Evolutionary conservation across 2,888 invertebrate species (phyloP).

Genomic region (Hirtodrosophila duncani): DNA sequence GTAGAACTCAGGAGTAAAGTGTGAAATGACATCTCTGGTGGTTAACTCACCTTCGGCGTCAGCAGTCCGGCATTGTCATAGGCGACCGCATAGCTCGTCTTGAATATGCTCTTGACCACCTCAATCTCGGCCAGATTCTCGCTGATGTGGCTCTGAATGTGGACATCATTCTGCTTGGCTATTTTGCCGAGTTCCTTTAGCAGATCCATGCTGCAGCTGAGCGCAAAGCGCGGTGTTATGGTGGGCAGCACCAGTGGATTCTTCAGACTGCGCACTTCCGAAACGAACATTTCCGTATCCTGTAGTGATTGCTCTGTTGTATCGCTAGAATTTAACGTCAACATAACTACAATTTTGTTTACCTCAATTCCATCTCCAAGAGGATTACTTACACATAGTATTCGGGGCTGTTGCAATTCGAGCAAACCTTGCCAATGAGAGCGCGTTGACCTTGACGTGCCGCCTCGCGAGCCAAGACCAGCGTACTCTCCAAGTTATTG

Average conservation of each 20-base stretch:
- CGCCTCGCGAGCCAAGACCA: slow-evolving; percentile 85
- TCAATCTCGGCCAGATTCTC: slow-evolving; percentile 88
- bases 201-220: slow-evolving; percentile 86
- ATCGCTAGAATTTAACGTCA: slow-evolving; percentile 84
- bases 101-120: slow-evolving; percentile 81
- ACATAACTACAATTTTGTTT: too few species aligned
- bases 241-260: slow-evolving; percentile 85
- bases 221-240: slow-evolving; percentile 91
- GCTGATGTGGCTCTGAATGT: slow-evolving; percentile 92
- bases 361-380: background rate
- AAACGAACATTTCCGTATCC: slow-evolving; percentile 83
- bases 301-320: slow-evolving; percentile 82
- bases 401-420: slow-evolving; percentile 75
- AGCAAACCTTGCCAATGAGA: slow-evolving; percentile 88
- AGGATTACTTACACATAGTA: slow-evolving; percentile 72
- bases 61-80: slow-evolving; percentile 87
- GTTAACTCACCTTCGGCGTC: slow-evolving; percentile 85
- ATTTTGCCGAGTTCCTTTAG: slow-evolving; percentile 84
- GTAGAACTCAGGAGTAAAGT: too few species aligned
- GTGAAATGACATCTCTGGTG: too few species aligned
- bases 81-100: slow-evolving; percentile 84
- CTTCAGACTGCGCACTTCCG: slow-evolving; percentile 79
- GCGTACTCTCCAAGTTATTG: slow-evolving; percentile 84
- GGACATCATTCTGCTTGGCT: slow-evolving; percentile 83
- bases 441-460: slow-evolving; percentile 87